Conservation (phyloP, 92 coral and sea anemone species). For the Siderastrea radians region DNA sequence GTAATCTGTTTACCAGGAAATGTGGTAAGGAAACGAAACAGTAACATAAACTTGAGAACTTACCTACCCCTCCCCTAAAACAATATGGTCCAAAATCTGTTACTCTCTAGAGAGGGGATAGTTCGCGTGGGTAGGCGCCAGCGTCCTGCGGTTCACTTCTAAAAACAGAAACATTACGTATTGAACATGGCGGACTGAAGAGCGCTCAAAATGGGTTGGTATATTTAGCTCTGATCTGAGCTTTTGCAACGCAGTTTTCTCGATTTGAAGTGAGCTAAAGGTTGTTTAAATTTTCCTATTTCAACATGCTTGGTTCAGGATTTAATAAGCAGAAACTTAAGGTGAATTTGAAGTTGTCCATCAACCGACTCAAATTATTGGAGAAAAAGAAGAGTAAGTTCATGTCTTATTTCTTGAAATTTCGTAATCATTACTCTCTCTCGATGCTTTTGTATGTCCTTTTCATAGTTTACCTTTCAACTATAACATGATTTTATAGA, state of each 20-base stretch:
- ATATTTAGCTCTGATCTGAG: constrained; percentile 69
- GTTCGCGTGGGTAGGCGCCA: constrained; percentile 1
- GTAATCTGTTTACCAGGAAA: background rate
- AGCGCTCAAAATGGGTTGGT: constrained; percentile 64
- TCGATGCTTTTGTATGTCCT: background rate
- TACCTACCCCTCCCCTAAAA: background rate
- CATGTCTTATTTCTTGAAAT: background rate
- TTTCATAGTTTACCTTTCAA: background rate
- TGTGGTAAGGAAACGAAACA: background rate
- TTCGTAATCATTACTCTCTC: constrained; percentile 17
- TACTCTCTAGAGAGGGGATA: constrained; percentile 5
- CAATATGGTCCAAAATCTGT: background rate
- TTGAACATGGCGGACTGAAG: constrained; percentile 75
- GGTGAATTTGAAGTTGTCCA: constrained; percentile 91
- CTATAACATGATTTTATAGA: background rate
- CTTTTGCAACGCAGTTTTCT: constrained; percentile 11
- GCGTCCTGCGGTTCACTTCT: constrained; percentile 16
- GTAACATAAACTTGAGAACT: background rate
- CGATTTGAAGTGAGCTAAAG: constrained; percentile 37
- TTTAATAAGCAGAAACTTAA: constrained; percentile 94
- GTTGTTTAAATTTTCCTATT: constrained; percentile 12
- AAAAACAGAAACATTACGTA: constrained; percentile 65
- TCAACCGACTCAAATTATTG: constrained; percentile 93
- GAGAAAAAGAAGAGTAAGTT: constrained; percentile 98
- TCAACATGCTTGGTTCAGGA: constrained; percentile 78